A percentile compares a stretch with the other conserved stretches of the same genome.
Conservation (phyloP, 2,888 invertebrate species). For the Hirtodrosophila alboralis region DNA sequence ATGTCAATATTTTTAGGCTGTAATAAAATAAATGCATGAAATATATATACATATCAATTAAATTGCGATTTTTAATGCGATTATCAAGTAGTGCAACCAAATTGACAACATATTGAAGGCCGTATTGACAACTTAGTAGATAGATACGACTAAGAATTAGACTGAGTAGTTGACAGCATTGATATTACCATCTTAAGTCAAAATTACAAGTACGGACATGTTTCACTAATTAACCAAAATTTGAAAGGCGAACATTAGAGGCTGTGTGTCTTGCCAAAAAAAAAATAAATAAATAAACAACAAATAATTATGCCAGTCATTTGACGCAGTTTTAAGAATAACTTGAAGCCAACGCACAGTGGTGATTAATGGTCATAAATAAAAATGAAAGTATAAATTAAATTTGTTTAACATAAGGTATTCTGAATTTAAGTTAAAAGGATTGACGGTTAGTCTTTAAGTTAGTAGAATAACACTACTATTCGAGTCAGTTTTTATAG, state of each 20-base stretch:
- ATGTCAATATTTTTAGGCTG: constrained; percentile 7
- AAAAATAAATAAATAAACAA: constrained; percentile 34
- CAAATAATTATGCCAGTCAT: constrained; percentile 32
- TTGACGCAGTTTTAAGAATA: constrained; percentile 26
- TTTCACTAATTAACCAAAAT: constrained; percentile 34
- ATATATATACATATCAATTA: constrained; percentile 3
- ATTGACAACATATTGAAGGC: too few species aligned
- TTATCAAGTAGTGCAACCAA: background rate
- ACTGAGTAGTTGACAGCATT: background rate
- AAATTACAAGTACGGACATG: constrained; percentile 5
- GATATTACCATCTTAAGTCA: constrained; percentile 4
- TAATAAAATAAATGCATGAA: constrained; percentile 14
- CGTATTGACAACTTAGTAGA: too few species aligned
- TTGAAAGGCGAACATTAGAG: constrained; percentile 15
- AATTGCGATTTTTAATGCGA: background rate
- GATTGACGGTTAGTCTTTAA: too few species aligned
- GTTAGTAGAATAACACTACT: too few species aligned
- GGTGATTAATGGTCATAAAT: too few species aligned
- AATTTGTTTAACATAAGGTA: too few species aligned
- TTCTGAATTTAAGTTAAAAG: too few species aligned
- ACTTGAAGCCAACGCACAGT: too few species aligned
- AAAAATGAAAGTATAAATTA: too few species aligned
- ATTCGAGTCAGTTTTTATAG: too few species aligned
- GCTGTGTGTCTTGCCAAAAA: too few species aligned
- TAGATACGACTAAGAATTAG: too few species aligned